Base-by-base conservation (phyloP, 2,888 invertebrate genomes). In the Idaea aversata region DNA sequence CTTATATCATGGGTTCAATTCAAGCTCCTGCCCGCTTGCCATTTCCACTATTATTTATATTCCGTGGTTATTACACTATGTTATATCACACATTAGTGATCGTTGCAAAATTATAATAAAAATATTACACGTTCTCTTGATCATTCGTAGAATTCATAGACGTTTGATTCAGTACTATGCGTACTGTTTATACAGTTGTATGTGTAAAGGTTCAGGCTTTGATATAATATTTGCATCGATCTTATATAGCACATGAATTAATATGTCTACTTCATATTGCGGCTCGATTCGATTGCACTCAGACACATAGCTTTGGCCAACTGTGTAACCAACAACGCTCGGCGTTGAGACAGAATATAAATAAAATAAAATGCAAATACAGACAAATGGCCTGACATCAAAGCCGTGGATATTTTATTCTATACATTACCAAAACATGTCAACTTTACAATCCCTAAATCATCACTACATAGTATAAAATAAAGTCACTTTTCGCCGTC, bases 201-300 rank as follows among this genome's bases (percentile, higher is more conserved):
- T 13, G 47, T 25, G 47, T 47, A 47, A 7, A 47, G 10, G 77
- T 79, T 79, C 80, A 79, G 80, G 74, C 79, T 78, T 80, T 73
- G 75, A 73, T 75, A 78, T 77, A 79, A 80, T 75, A 78, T 82
- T 79, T 79, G 80, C 83, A 85, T 86, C 82, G 84, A 86, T 86
- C 82, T 82, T 7, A 47, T 7, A 47, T 47, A 7, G 47, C 47
- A 47, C 47, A 47, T 47, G 10, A 47, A 47, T 47, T 47, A 47
- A 47, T 47, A 47, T 47, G 47, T 47, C 13, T 7, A 47, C 10
- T 47, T 47, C 47, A 47, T 4, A 47, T 47, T 47, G 47, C 0
- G 47, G 47, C 47, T 47, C 3, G 47, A 47, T 47, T 10, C 10
- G 47, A 47, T 47, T 47, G 47, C 13, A 7, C 10, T 47, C 47